Percentiles rank a stretch among this genome's conserved stretches.
phyloP scores from a whole-genome alignment of 2,888 invertebrate genomes.

The Caenorhabditis sp. region DNA sequence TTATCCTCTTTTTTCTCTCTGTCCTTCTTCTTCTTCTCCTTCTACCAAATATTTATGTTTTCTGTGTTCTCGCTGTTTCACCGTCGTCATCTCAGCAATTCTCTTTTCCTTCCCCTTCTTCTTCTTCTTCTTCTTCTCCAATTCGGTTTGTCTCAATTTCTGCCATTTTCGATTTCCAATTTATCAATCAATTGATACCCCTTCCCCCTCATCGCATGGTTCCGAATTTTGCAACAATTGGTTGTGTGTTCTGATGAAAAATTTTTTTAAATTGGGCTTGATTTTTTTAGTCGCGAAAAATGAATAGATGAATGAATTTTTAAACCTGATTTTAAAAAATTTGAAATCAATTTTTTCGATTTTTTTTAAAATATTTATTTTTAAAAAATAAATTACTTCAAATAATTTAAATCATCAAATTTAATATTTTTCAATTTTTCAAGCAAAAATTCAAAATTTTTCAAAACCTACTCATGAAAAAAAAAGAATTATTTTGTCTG shows the following conservation, averaged over 20 bases:
- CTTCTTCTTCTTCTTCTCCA: background rate
- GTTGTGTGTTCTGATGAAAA: background rate
- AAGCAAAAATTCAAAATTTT: background rate
- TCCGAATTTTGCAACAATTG: background rate
- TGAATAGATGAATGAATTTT: too few relatives aligned
- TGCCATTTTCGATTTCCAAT: constrained; percentile 6
- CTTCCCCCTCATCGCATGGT: background rate
- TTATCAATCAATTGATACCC: background rate
- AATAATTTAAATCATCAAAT: too few relatives aligned
- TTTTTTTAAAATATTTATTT: background rate
- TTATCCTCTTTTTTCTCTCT: background rate
- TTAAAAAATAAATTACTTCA: background rate
- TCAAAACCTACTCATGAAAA: background rate
- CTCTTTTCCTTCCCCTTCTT: background rate
- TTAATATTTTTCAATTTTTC: background rate
- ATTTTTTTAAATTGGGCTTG: too few relatives aligned
- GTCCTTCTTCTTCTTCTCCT: background rate
- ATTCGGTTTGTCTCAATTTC: background rate
- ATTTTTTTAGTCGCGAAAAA: too few relatives aligned
- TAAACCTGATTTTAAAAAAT: too few relatives aligned
- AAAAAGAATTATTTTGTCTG: too few relatives aligned
- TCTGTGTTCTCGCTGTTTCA: background rate
- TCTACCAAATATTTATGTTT: background rate
- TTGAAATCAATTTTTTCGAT: background rate
- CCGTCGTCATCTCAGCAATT: background rate